Evolutionary conservation across 2,888 invertebrate species (phyloP).

Genomic region (Tridacna crocea): DNA sequence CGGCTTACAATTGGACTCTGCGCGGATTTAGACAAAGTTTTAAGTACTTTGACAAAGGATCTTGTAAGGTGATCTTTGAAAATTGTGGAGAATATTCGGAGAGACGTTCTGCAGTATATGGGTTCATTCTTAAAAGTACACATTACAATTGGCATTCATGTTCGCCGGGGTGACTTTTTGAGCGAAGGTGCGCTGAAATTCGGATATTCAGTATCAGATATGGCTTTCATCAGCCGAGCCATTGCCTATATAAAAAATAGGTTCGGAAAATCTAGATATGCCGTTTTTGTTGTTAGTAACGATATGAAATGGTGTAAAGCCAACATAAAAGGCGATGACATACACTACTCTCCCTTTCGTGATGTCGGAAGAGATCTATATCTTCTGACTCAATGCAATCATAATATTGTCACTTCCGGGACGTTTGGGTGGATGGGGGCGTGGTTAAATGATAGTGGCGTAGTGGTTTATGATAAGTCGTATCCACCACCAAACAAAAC

Average conservation of each 20-base stretch:
- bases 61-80: neutral
- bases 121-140: neutral
- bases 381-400: conserved; percentile 13
- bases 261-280: neutral
- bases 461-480: too few relatives aligned
- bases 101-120: neutral
- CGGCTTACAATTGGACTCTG: conserved; percentile 4
- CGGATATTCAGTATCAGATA: neutral
- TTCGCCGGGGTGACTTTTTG: neutral
- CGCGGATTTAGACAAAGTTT: conserved; percentile 7
- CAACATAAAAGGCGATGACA: conserved; percentile 1
- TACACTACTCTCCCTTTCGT: neutral
- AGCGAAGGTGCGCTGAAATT: neutral
- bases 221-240: neutral
- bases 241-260: neutral
- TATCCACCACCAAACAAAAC: too few relatives aligned
- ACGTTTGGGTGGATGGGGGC: conserved; percentile 10
- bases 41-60: conserved; percentile 1
- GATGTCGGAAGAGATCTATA: neutral
- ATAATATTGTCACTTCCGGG: neutral
- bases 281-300: neutral
- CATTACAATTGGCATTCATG: neutral
- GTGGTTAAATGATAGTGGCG: neutral
- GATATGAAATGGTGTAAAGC: neutral
- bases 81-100: neutral